Evolutionary conservation across 2,888 invertebrate genomes (phyloP).

Genomic region (Serrognathus titanus): DNA sequence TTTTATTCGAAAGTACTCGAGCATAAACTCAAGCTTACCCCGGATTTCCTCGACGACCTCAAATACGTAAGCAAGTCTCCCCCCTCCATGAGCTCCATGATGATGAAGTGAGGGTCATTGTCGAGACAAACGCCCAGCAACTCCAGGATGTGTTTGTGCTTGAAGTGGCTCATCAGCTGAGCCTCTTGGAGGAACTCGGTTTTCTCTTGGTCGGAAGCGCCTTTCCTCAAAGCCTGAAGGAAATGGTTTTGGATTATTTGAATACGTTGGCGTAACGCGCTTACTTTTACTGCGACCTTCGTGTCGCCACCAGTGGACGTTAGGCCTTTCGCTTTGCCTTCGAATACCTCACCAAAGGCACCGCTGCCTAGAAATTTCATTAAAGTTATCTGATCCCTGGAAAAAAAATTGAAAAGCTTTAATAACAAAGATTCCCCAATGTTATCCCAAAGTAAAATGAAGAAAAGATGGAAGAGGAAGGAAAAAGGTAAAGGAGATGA

Average conservation of each 20-base stretch:
- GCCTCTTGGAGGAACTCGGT: constrained; percentile 96
- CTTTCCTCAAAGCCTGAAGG: constrained; percentile 80
- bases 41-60: constrained; percentile 72
- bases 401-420: constrained; percentile 10
- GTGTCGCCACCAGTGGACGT: constrained; percentile 53
- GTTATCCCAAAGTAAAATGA: too few relatives aligned
- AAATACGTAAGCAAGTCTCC: constrained; percentile 92
- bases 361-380: constrained; percentile 91
- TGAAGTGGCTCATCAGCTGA: constrained; percentile 94
- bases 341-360: constrained; percentile 96
- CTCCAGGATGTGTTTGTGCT: constrained; percentile 91
- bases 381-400: constrained; percentile 73
- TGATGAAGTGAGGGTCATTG: constrained; percentile 87
- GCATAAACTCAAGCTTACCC: constrained; percentile 50
- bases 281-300: constrained; percentile 88
- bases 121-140: constrained; percentile 93
- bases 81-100: constrained; percentile 97
- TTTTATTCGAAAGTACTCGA: neutral
- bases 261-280: neutral
- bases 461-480: too few relatives aligned
- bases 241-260: neutral
- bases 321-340: constrained; percentile 77
- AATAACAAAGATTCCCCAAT: too few relatives aligned
- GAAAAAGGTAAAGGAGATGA: too few relatives aligned
- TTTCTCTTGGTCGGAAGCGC: constrained; percentile 85